Percentiles rank a stretch among this genome's conserved stretches.
These are phyloP conservation scores for Campoplex nolae DNA, from an alignment of 2,888 invertebrate genomes.

Conservation along the genomic window DNA sequence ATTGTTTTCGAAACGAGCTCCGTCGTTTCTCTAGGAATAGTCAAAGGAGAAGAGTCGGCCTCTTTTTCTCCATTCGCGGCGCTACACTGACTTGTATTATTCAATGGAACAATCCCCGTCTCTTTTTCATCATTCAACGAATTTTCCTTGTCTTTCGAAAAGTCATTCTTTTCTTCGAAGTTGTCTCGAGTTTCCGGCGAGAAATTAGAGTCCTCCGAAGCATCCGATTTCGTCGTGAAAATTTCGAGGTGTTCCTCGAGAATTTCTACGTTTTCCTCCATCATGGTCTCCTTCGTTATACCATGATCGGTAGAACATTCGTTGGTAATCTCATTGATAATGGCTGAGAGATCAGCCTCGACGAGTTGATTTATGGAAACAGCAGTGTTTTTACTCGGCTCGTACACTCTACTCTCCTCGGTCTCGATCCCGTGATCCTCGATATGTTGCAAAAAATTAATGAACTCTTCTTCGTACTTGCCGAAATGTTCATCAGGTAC, in stretches of 20 bases:
- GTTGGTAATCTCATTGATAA: conserved; percentile 13
- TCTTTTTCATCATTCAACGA: not conserved
- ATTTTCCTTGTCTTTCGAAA: not conserved
- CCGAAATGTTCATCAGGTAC: conserved; percentile 72
- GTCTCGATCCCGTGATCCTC: conserved; percentile 77
- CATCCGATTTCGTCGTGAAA: conserved; percentile 42
- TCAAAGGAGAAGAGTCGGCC: not conserved
- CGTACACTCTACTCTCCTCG: conserved; percentile 70
- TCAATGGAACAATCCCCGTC: not conserved
- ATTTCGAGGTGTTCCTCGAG: conserved; percentile 63
- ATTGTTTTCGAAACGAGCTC: not conserved
- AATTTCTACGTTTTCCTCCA: conserved; percentile 61
- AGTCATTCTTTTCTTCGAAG: conserved; percentile 18
- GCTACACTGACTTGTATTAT: not conserved
- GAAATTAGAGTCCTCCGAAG: conserved; percentile 20
- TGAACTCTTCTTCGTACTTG: conserved; percentile 80
- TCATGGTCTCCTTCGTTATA: conserved; percentile 16
- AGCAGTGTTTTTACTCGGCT: conserved; percentile 69
- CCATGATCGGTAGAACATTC: not conserved
- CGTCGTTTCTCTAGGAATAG: not conserved
- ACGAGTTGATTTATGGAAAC: conserved; percentile 78
- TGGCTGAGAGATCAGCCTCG: conserved; percentile 71
- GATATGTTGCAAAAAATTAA: conserved; percentile 78
- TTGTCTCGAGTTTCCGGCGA: conserved; percentile 11
- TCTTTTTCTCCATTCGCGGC: not conserved